Base-by-base conservation (phyloP, 2,113 vertebrate species). In the Reinhardtius hippoglossoides region DNA sequence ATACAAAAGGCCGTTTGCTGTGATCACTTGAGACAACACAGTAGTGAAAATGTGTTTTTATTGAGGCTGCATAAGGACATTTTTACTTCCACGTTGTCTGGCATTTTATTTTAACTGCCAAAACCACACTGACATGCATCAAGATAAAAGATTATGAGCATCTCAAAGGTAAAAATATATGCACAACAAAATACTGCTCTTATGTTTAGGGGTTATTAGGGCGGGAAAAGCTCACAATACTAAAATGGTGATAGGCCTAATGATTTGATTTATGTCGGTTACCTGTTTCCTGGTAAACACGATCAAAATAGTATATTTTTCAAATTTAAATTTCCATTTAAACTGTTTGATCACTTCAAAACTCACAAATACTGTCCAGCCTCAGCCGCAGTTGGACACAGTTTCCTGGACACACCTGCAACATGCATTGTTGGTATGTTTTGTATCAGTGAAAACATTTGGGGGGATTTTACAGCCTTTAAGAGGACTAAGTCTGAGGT, bases 1-100 rank as follows among this genome's bases (percentile, higher is more conserved):
- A 84, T 87, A 81, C 82, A 76, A 84, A 72, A 65, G 69, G 50
- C 75, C 58, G 69, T 82, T 84, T 78, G 82, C 87, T 72, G 52
- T 83, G 74, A 76, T 83, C 35, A 80, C 80, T 85, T 64, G 50
- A 79, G 73, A 65, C 59, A 58, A 60, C 54, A 44, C 18, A 74
- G 73, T 78, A 70, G 68, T 78, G 60, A 76, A 81, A 82, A 84
- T 83, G 2, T 35, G 56, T 18, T 72, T 81, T 73, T 61, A 27
- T 84, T 67, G 14, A 62, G 55, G 31, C 40, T 9, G 20, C 14
- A 23, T 74, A 26, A 59, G 24, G 26, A 66, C n/a, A 68, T 75
- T 75, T 80, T 61, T 31, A 57, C 10, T 21, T 70, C 40, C 12
- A 46, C n/a, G 35, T 68, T 24, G 9, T 74, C 37, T 26, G 31